Conservation (phyloP, 2,888 invertebrate species). For the Agrotis exclamationis region DNA sequence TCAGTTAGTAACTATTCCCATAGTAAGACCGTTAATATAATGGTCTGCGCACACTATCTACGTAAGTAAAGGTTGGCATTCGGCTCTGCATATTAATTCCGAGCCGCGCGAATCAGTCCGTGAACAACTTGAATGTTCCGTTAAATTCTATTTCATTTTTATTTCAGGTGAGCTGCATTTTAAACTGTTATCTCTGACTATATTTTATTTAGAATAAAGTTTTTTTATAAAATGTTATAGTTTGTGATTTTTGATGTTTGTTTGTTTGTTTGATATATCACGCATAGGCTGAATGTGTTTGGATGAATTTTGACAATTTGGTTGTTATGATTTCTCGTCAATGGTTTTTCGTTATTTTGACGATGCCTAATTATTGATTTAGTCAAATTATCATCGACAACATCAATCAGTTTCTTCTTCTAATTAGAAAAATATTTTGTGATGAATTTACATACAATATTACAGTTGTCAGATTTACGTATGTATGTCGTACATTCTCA, state of each 20-base stretch:
- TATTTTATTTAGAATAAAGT: slow-evolving; percentile 5
- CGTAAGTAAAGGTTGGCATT: slow-evolving; percentile 59
- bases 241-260: neutral
- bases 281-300: neutral
- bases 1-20: slow-evolving; percentile 33
- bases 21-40: slow-evolving; percentile 46
- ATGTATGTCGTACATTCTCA: too few relatives aligned
- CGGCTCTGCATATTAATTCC: slow-evolving; percentile 66
- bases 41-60: slow-evolving; percentile 56
- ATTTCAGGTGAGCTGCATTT: slow-evolving; percentile 29
- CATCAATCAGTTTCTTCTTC: too few relatives aligned
- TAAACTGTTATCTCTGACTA: slow-evolving; percentile 3
- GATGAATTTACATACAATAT: too few relatives aligned
- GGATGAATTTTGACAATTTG: neutral
- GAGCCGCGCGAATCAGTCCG: slow-evolving; percentile 53
- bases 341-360: too few relatives aligned
- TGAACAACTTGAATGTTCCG: slow-evolving; percentile 50
- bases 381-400: too few relatives aligned
- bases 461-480: too few relatives aligned
- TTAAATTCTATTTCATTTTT: slow-evolving; percentile 47
- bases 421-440: too few relatives aligned
- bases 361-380: too few relatives aligned
- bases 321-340: neutral
- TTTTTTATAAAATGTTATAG: neutral
- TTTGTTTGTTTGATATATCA: neutral